These are phyloP conservation scores for Crypturellus tataupa DNA, from an alignment of 2,797 vertebrate genomes.

Conservation along the genomic window DNA sequence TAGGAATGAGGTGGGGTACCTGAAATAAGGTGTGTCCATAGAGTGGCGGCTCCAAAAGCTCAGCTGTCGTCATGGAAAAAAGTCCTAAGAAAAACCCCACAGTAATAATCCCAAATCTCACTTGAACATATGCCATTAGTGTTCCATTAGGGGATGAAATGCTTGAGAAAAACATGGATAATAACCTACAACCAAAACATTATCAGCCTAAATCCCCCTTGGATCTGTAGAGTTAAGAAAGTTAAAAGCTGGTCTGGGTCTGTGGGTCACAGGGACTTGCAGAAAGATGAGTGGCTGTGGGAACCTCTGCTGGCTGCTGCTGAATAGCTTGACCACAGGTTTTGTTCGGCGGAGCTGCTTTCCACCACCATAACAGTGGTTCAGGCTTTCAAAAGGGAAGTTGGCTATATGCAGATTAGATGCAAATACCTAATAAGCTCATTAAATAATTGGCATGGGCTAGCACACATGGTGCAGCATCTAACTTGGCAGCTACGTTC, in stretches of 20 bases:
- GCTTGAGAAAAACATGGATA: background rate
- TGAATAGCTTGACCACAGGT: background rate
- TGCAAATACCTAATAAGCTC: slow-evolving; percentile 62
- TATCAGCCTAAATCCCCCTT: background rate
- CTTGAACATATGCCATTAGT: background rate
- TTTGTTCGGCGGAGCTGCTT: slow-evolving; percentile 20
- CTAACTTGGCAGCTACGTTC: slow-evolving; percentile 18
- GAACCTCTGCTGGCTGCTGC: background rate
- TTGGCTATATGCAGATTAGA: slow-evolving; percentile 50
- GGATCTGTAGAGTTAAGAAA: background rate
- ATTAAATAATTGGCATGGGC: slow-evolving; percentile 56
- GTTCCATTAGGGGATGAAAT: background rate
- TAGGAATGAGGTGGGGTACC: background rate
- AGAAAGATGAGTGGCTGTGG: background rate
- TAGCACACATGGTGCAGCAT: slow-evolving; percentile 40
- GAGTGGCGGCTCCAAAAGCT: background rate
- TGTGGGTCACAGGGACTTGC: background rate
- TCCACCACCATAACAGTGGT: background rate
- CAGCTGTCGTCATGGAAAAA: background rate
- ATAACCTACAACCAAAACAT: background rate
- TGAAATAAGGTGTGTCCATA: background rate
- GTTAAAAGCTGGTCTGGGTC: background rate
- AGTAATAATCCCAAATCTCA: background rate
- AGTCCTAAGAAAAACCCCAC: background rate
- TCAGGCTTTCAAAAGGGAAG: slow-evolving; percentile 35